Conservation (phyloP, 1,140 invertebrate genomes). For the Lerema accius region DNA sequence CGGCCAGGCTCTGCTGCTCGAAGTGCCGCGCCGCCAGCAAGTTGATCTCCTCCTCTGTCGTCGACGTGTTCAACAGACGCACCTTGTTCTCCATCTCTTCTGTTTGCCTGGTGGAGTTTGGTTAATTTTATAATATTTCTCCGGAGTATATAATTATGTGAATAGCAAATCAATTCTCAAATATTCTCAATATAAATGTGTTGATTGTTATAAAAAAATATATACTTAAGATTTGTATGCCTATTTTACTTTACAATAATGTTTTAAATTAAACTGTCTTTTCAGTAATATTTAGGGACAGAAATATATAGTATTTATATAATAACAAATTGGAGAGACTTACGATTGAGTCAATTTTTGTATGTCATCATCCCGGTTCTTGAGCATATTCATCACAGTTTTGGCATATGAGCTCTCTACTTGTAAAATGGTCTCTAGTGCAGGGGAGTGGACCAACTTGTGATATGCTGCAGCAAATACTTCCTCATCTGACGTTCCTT, state of each 20-base stretch:
- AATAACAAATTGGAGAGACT: too few species aligned
- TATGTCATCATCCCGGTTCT: slow-evolving; percentile 86
- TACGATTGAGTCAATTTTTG: slow-evolving; percentile 86
- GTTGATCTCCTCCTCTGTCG: slow-evolving; percentile 91
- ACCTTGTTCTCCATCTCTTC: slow-evolving; percentile 91
- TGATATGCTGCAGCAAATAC: slow-evolving; percentile 92
- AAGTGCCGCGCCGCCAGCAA: slow-evolving; percentile 89
- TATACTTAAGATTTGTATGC: too few species aligned
- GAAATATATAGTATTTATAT: too few species aligned
- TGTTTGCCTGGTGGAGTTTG: slow-evolving; percentile 88
- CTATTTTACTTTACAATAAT: too few species aligned
- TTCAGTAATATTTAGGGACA: too few species aligned
- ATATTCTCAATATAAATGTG: too few species aligned
- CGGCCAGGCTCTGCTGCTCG: slow-evolving; percentile 89
- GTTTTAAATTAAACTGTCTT: too few species aligned
- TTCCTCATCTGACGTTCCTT: slow-evolving; percentile 89
- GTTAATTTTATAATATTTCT: too few species aligned
- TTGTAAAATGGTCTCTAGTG: slow-evolving; percentile 89
- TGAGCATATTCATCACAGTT: slow-evolving; percentile 86
- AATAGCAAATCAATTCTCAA: too few species aligned
- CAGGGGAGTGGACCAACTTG: slow-evolving; percentile 91
- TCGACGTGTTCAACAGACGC: slow-evolving; percentile 84
- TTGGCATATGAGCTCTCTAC: slow-evolving; percentile 91
- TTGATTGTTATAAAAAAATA: too few species aligned
- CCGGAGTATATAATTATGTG: too few species aligned